These are phyloP conservation scores for Pseudonaja textilis DNA, from an alignment of 2,113 vertebrate genomes.

Conservation along the genomic window DNA sequence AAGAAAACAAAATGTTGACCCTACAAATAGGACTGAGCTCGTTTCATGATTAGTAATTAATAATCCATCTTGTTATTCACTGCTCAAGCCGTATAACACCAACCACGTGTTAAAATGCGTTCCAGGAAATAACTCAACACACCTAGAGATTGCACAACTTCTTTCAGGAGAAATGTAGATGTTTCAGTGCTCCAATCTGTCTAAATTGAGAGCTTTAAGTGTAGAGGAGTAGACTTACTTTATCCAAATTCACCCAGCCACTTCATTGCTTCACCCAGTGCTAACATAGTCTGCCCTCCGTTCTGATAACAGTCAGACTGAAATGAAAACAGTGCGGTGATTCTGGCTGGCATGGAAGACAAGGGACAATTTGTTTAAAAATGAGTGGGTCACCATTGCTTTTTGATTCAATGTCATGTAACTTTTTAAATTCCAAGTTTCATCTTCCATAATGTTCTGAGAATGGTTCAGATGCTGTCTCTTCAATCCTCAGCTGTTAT, in stretches of 20 bases:
- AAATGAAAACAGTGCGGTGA: constrained; percentile 41
- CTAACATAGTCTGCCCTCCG: constrained; percentile 23
- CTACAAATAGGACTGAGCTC: neutral
- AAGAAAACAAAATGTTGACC: neutral
- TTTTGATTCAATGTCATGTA: neutral
- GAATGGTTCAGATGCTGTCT: constrained; percentile 1
- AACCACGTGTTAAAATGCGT: neutral
- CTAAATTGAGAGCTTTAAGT: constrained; percentile 33
- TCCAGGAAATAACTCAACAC: neutral
- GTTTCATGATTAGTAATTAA: neutral
- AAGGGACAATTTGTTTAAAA: constrained; percentile 20
- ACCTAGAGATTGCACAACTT: neutral
- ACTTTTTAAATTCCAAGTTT: constrained; percentile 36
- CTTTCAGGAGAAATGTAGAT: neutral
- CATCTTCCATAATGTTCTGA: neutral
- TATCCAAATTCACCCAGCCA: constrained; percentile 44
- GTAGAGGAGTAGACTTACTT: neutral
- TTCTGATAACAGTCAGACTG: constrained; percentile 11
- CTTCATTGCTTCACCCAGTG: neutral
- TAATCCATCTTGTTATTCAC: neutral
- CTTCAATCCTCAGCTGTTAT: constrained; percentile 34
- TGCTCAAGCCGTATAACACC: neutral
- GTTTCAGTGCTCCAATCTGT: constrained; percentile 26
- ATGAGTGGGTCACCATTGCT: constrained; percentile 15
- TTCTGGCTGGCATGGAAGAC: constrained; percentile 23